Conservation (phyloP, 2,797 vertebrate genomes). For the Alfaro cultratus region DNA sequence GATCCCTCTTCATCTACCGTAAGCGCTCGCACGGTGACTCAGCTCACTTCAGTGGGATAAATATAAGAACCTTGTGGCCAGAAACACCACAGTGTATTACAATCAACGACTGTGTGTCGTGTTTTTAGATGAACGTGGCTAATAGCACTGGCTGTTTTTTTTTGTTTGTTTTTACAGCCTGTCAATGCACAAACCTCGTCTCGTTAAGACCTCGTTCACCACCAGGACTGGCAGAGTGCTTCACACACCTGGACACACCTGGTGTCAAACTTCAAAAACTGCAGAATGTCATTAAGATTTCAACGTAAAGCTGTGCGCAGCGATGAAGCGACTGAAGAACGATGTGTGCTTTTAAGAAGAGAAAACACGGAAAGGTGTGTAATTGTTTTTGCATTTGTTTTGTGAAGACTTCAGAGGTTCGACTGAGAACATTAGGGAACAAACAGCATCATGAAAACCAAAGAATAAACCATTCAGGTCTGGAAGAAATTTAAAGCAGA, state of each 20-base stretch:
- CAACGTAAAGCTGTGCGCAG: not conserved
- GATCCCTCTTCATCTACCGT: slow-evolving; percentile 29
- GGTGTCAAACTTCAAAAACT: not conserved
- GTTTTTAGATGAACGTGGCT: slow-evolving; percentile 29
- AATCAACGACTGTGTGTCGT: slow-evolving; percentile 9
- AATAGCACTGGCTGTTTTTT: not conserved
- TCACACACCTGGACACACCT: not conserved
- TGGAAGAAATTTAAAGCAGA: not conserved
- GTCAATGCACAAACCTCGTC: slow-evolving; percentile 53
- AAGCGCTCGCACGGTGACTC: slow-evolving; percentile 31
- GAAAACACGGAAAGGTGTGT: not conserved
- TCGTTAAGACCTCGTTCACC: slow-evolving; percentile 53
- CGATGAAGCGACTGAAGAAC: not conserved
- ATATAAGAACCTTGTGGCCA: slow-evolving; percentile 32
- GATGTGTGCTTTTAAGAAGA: not conserved
- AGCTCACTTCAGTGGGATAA: slow-evolving; percentile 35
- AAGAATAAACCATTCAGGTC: not conserved
- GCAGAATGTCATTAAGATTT: not conserved
- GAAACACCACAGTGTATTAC: slow-evolving; percentile 20
- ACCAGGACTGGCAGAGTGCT: slow-evolving; percentile 18
- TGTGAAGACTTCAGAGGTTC: not conserved
- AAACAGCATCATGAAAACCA: not conserved
- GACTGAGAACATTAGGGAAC: too few relatives aligned
- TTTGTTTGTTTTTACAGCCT: slow-evolving; percentile 2
- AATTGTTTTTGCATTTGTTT: not conserved